phyloP scores from a whole-genome alignment of 2,888 invertebrate species.

The Diaperis boleti region DNA sequence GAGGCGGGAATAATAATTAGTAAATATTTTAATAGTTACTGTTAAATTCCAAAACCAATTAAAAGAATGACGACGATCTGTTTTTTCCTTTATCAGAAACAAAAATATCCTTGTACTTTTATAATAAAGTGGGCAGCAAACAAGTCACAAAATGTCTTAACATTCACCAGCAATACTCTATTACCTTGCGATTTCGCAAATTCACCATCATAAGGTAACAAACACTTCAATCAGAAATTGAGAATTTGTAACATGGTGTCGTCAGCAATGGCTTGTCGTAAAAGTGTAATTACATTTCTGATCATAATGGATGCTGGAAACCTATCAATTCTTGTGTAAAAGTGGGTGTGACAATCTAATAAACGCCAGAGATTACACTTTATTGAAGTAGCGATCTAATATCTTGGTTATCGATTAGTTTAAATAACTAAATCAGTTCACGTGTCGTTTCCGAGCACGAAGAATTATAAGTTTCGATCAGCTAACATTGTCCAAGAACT shows the following conservation, averaged over 20 bases:
- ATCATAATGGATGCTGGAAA: neutral
- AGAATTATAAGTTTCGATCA: slow-evolving; percentile 4
- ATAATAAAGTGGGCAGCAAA: slow-evolving; percentile 5
- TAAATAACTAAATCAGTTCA: slow-evolving; percentile 4
- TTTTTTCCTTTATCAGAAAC: neutral
- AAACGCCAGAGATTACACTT: neutral
- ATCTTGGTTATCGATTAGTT: slow-evolving; percentile 5
- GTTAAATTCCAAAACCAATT: too few species aligned
- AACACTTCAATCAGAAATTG: neutral
- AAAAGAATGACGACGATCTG: too few species aligned
- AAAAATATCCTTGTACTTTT: neutral
- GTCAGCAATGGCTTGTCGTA: neutral
- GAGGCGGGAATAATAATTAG: too few species aligned
- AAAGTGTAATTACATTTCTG: neutral
- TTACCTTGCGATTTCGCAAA: neutral
- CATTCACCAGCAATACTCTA: neutral
- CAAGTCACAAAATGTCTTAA: slow-evolving; percentile 7
- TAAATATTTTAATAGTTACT: too few species aligned
- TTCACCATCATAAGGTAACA: too few species aligned
- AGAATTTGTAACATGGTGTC: neutral
- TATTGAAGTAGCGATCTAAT: slow-evolving; percentile 7
- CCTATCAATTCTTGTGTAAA: slow-evolving; percentile 4
- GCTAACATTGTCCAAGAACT: slow-evolving; percentile 1
- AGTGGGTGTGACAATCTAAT: slow-evolving; percentile 10
- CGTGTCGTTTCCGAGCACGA: neutral